Evolutionary conservation across 2,797 vertebrate genomes (phyloP), one percentile per base, ranked within the genome.

Genomic region (Phataginus tetradactyla): DNA sequence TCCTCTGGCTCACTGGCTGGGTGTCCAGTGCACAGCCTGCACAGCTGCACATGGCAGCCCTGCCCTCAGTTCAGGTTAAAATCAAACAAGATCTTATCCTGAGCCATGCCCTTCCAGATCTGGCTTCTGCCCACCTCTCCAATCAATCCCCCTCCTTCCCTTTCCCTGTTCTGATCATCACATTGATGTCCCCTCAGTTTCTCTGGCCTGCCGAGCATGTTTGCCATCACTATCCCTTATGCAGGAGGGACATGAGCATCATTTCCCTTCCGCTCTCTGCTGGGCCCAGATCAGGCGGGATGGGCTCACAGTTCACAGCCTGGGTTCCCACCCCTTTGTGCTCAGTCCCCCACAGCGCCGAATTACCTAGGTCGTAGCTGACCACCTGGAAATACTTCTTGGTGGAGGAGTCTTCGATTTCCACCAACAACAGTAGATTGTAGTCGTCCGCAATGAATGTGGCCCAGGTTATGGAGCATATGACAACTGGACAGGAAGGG

Each of bases 401-500:
- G 11, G 4, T 17, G 11, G 4, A 0, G 1, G 0, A 0, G 1
- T 4, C 2, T 14, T 25, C 0, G 14, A 0, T 27, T 64, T 97
- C 74, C 53, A 97, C 79, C 51, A 97, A 74, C 57, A 97, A 9
- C 18, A 97, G 7, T 1, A 98, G 12, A 1, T 0, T 4, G 21
- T 34, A 1, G 0, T 87, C 27, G 0, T 1, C 42, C 0, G 20
- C 7, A 14, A 72, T 0, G 37, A 86, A 97, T 1, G 4, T 0
- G 0, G 89, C 90, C 98, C 97, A 98, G 39, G 25, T 66, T 18
- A 98, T 96, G 83, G 79, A 75, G 91, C 96, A 97, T n/a, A 20
- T 45, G 10, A 0, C 1, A 25, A 7, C 96, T 97, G 64, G 21
- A 25, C 10, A 61, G 37, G 42, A 71, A 83, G 21, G 23, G 21